These are phyloP conservation scores for Squalus acanthias DNA, from an alignment of 2,797 vertebrate species.

Conservation along the genomic window DNA sequence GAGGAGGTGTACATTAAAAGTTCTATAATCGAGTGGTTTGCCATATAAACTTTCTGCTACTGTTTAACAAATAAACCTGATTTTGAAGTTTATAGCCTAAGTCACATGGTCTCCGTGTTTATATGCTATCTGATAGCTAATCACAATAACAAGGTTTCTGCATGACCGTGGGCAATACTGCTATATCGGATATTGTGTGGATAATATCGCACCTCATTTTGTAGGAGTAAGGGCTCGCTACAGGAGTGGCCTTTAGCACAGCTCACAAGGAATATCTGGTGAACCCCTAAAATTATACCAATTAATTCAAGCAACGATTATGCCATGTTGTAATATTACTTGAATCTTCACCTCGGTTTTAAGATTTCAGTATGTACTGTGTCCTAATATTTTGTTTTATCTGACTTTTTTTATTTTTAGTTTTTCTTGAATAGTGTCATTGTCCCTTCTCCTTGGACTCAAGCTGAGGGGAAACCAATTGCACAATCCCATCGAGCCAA, in stretches of 20 bases:
- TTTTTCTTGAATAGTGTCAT: conserved; percentile 92
- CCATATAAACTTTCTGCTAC: background rate
- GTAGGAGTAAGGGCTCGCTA: background rate
- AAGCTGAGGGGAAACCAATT: conserved; percentile 65
- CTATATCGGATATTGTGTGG: background rate
- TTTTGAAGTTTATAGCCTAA: background rate
- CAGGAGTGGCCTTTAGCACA: background rate
- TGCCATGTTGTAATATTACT: background rate
- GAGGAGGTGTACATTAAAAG: background rate
- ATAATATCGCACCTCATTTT: background rate
- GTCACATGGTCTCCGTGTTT: background rate
- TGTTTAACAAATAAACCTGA: background rate
- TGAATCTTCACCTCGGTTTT: background rate
- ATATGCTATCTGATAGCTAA: background rate
- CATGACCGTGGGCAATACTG: background rate
- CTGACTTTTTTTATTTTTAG: conserved; percentile 53
- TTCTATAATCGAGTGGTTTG: background rate
- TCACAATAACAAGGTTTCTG: background rate
- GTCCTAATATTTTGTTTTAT: background rate
- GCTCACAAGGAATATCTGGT: background rate
- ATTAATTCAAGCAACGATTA: background rate
- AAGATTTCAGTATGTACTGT: background rate
- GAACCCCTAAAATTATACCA: background rate
- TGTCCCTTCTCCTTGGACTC: conserved; percentile 90
- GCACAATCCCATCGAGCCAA: conserved; percentile 60